Evolutionary conservation across 2,888 invertebrate genomes (phyloP).

Genomic region (Caenorhabditis uteleia): DNA sequence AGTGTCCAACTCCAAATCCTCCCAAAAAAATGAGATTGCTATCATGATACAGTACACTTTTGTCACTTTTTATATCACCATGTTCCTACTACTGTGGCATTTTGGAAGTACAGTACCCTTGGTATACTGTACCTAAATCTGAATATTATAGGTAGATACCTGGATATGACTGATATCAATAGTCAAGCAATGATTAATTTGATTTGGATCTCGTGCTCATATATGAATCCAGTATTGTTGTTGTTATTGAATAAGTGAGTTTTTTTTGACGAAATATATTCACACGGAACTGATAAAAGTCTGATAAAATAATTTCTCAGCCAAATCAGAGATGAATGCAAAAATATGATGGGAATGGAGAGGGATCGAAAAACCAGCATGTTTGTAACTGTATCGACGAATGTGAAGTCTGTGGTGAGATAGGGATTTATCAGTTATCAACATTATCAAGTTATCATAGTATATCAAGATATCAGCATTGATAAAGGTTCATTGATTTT

Average conservation of each 20-base stretch:
- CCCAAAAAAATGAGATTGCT: slow-evolving; percentile 18
- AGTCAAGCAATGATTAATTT: not conserved
- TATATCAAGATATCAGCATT: too few relatives aligned
- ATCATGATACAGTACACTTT: slow-evolving; percentile 32
- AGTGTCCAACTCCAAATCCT: not conserved
- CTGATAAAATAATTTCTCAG: not conserved
- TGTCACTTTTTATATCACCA: slow-evolving; percentile 20
- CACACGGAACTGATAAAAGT: not conserved
- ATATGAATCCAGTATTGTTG: not conserved
- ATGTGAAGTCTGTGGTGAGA: too few relatives aligned
- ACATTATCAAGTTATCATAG: too few relatives aligned
- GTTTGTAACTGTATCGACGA: too few relatives aligned
- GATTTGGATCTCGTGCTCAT: not conserved
- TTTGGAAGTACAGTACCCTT: not conserved
- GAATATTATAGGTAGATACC: not conserved
- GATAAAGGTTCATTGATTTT: too few relatives aligned
- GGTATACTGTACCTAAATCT: too few relatives aligned
- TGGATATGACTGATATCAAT: not conserved
- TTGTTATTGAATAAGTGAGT: not conserved
- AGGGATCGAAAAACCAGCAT: too few relatives aligned
- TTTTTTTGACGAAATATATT: not conserved
- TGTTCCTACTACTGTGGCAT: slow-evolving; percentile 32
- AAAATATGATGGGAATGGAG: too few relatives aligned
- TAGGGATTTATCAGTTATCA: too few relatives aligned
- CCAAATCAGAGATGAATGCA: not conserved